Evolutionary conservation across 1,140 invertebrate species (phyloP), one percentile per base, ranked within the genome.

Genomic region (Aphis craccivora): DNA sequence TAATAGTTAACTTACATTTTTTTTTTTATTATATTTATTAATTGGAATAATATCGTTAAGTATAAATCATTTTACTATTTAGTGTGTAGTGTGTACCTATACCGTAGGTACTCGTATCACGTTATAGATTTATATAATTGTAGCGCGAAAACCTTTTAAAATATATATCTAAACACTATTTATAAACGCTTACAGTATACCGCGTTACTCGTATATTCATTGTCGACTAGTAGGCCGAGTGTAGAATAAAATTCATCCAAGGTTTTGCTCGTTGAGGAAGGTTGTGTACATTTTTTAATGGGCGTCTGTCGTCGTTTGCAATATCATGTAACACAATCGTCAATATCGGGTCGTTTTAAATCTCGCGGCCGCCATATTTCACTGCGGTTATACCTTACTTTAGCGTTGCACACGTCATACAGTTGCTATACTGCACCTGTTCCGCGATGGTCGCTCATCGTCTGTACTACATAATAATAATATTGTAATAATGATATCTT

Each of bases 241-340:
- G 30, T 11, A 35, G 22, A 48, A 88, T 3, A 23, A 88, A 88
- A 51, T 55, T 40, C 35, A 48, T 89, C 20, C 88, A 89, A 89
- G 88, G 88, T 55, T 40, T 55, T 11, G 22, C 8, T 55, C 35
- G 35, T 89, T 89, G 88, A 89, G 48, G 5, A 89, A 89, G 88
- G 88, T 89, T 89, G 37, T 55, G 88, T 11, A 23, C 37, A 40
- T 40, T 53, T 53, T 89, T 55, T 89, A 89, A 89, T 25, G 30
- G 25, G 45, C 25, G 30, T 81, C 20, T 43, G 20, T 43, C 60
- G 14, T 76, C 60, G 14, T 8, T 8, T 2, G 0, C 5, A 43
- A 11, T 76, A 76, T 84, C 43, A 43, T 43, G 37, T 25, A 84
- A 84, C 43, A 67, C 30, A 0, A 67, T n/a, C 30, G 30, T 67